These are phyloP conservation scores for Micrasema minimum DNA, from an alignment of 1,140 invertebrate genomes.

Conservation along the genomic window DNA sequence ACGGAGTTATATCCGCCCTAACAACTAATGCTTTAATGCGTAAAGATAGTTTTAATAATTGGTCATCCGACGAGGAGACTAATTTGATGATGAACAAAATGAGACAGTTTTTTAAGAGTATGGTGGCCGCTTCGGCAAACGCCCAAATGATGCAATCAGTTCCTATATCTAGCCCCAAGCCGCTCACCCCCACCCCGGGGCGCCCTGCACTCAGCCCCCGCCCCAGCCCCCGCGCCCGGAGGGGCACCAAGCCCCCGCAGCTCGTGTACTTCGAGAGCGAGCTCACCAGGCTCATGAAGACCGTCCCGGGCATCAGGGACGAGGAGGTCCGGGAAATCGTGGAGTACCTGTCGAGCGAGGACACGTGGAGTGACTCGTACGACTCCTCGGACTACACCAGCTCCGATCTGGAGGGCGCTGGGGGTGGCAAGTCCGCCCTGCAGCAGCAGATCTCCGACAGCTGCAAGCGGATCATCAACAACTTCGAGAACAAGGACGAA, in stretches of 20 bases:
- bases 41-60: conserved; percentile 92
- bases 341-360: conserved; percentile 89
- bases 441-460: conserved; percentile 88
- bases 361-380: conserved; percentile 92
- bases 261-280: conserved; percentile 89
- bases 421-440: conserved; percentile 75
- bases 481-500: conserved; percentile 74
- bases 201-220: too few relatives aligned
- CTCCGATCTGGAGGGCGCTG: conserved; percentile 83
- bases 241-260: conserved; percentile 81
- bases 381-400: conserved; percentile 91
- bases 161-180: conserved; percentile 56
- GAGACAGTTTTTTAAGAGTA: conserved; percentile 90
- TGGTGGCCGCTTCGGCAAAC: conserved; percentile 77
- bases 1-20: conserved; percentile 59
- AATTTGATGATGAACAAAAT: conserved; percentile 96
- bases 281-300: conserved; percentile 90
- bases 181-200: conserved; percentile 65
- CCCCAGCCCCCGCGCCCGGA: conserved; percentile 68
- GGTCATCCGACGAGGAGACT: conserved; percentile 93
- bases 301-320: conserved; percentile 88
- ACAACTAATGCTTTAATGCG: conserved; percentile 72
- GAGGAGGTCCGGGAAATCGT: conserved; percentile 92
- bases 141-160: conserved; percentile 58
- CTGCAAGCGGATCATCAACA: conserved; percentile 88